A percentile compares a stretch with the other conserved stretches of the same genome.
phyloP scores from a whole-genome alignment of 1,140 invertebrate species.

The Drosophila oshimai region DNA sequence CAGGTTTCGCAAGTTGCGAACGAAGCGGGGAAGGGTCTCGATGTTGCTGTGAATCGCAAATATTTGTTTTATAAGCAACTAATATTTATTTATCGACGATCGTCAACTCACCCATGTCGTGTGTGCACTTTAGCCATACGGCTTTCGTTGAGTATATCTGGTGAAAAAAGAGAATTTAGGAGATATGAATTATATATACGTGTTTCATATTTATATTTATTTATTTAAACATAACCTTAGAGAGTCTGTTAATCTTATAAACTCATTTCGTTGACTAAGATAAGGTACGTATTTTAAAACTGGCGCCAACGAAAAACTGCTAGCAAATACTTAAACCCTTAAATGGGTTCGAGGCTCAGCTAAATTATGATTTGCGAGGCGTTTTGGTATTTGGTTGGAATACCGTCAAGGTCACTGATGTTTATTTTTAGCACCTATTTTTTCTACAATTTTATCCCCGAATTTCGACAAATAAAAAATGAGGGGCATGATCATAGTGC shows the following conservation, averaged over 20 bases:
- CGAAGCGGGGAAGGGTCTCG: slow-evolving; percentile 89
- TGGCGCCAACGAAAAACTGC: not conserved
- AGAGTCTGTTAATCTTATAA: no score
- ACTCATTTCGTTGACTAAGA: not conserved
- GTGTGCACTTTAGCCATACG: slow-evolving; percentile 82
- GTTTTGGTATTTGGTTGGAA: no score
- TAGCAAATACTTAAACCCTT: no score
- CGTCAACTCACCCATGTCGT: slow-evolving; percentile 79
- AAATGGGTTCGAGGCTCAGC: no score
- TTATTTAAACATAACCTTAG: no score
- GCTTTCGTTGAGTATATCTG: slow-evolving; percentile 75
- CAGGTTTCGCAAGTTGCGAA: slow-evolving; percentile 88
- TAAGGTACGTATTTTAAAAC: not conserved
- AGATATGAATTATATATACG: not conserved
- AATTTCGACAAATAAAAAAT: slow-evolving; percentile 19
- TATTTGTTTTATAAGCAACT: not conserved
- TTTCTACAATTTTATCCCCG: not conserved
- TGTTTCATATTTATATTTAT: no score
- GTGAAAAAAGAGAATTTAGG: not conserved
- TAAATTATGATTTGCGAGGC: no score
- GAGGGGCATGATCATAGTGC: slow-evolving; percentile 66
- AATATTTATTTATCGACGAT: accelerated
- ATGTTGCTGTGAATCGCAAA: slow-evolving; percentile 85
- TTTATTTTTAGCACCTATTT: not conserved
- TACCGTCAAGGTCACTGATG: no score